These are phyloP conservation scores for Naso thynnoides DNA, from an alignment of 2,797 vertebrate species.

Conservation along the genomic window DNA sequence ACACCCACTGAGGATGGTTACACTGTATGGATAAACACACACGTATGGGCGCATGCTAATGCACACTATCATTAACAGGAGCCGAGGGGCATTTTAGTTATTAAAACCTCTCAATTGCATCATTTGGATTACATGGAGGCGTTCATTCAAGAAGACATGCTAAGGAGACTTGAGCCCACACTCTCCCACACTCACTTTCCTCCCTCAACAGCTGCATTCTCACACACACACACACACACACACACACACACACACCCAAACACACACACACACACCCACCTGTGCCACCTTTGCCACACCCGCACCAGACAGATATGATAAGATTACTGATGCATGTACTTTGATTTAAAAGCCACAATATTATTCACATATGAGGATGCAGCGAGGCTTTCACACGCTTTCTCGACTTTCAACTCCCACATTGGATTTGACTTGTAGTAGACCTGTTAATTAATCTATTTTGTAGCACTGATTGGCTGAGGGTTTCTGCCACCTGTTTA, in stretches of 20 bases:
- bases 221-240: constrained; percentile 33
- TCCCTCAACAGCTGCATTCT: constrained; percentile 2
- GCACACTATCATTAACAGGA: constrained; percentile 50
- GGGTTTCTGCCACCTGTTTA: constrained; percentile 83
- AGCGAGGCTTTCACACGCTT: constrained; percentile 46
- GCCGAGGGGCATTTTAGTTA: constrained; percentile 62
- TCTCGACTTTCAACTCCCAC: constrained; percentile 50
- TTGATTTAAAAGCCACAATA: constrained; percentile 28
- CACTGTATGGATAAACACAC: constrained; percentile 39
- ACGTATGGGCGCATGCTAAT: neutral
- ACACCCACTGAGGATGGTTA: constrained; percentile 28
- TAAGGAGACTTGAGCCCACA: constrained; percentile 29
- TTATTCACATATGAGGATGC: constrained; percentile 53
- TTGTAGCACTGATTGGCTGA: constrained; percentile 80
- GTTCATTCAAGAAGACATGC: constrained; percentile 37
- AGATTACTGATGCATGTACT: constrained; percentile 45
- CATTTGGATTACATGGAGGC: constrained; percentile 46
- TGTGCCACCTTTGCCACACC: constrained; percentile 17
- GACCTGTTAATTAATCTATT: constrained; percentile 77
- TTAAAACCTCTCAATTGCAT: constrained; percentile 66
- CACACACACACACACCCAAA: constrained; percentile 21
- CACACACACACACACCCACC: constrained; percentile 17
- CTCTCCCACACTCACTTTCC: neutral
- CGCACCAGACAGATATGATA: constrained; percentile 8
- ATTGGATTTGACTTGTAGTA: constrained; percentile 62